Conservation (phyloP, 2,797 vertebrate genomes). For the Chrosomus eos region DNA sequence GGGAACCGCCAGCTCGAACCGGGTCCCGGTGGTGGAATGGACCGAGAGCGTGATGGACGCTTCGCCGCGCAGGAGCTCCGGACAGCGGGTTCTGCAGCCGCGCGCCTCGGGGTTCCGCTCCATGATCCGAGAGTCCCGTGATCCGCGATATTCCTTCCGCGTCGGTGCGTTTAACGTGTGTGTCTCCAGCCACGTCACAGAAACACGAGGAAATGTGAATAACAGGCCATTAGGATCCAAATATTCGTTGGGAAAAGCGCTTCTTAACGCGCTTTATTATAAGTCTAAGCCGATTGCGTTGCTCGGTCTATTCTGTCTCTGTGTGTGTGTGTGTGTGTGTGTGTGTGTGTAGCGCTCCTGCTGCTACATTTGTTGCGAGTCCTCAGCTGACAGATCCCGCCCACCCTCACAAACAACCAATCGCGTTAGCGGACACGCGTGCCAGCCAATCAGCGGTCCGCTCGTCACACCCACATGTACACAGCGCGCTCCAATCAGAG, state of each 20-base stretch:
- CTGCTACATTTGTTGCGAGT: conserved; percentile 35
- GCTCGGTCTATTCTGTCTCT: background rate
- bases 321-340: background rate
- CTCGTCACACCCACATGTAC: conserved; percentile 62
- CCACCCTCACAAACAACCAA: conserved; percentile 69
- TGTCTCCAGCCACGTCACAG: background rate
- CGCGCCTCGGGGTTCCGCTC: conserved; percentile 81
- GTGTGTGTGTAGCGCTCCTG: background rate
- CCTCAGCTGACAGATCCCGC: conserved; percentile 61
- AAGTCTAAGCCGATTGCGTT: background rate
- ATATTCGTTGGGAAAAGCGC: background rate
- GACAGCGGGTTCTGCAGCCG: conserved; percentile 74
- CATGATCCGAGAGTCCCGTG: conserved; percentile 72
- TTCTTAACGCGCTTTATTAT: background rate
- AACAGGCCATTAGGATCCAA: background rate
- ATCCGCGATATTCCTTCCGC: background rate
- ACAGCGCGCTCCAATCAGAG: conserved; percentile 4
- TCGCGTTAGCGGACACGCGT: background rate
- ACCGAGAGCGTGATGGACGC: conserved; percentile 82
- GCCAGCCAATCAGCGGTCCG: conserved; percentile 67
- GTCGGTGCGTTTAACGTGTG: background rate
- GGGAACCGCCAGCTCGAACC: conserved; percentile 86
- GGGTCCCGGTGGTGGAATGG: conserved; percentile 87
- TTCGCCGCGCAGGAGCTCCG: conserved; percentile 69
- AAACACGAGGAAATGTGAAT: background rate